Base-by-base conservation (phyloP, 2,888 invertebrate genomes). In the Gandaritis pyraliata region DNA sequence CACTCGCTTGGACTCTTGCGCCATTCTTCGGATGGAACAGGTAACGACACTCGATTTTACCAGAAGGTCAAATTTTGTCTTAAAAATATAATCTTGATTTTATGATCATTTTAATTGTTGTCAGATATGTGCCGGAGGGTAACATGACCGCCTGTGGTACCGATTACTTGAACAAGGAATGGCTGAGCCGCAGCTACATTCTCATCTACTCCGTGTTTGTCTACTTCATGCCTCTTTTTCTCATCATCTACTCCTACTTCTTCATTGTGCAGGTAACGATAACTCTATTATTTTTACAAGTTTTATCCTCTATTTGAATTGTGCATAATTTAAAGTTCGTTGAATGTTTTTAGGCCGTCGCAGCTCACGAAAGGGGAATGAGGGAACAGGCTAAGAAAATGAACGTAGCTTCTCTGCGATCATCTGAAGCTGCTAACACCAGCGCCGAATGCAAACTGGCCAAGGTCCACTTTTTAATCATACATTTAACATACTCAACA, bases 121-220 rank as follows among this genome's bases (percentile, higher is more conserved):
- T 68, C 83, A 96, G 96, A 82, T 98, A 98, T 83, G 97, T 98
- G 50, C 98, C 98, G 8, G 98, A 98, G 88, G 98, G 98, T 64
- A 97, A 98, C 89, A 96, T 98, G 95, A 97, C 97, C 47, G 97
- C 97, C 38, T 98, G 98, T 80, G 97, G 98, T 59, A 97, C 97
- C 58, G 97, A 97, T 85, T 97, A 97, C 82, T 92, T 97, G 72
- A 94, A 86, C 85, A 95, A 95, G 86, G 95, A 95, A 67, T 95
- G 95, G 94, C 75, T 95, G 69, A 96, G 96, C 87, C 93, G 95
- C 71, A 95, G 96, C 77, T 97, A 97, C 91, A 95, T 97, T 77
- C 87, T 97, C 50, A 88, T 95, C 68, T 97, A 97, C 86, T 94
- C 95, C n/a, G 82, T 95, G 64, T 96, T 96, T 81, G 95, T 95